Evolutionary conservation across 2,797 vertebrate species (phyloP), one percentile per base, ranked within the genome.

Genomic region (Falco biarmicus): DNA sequence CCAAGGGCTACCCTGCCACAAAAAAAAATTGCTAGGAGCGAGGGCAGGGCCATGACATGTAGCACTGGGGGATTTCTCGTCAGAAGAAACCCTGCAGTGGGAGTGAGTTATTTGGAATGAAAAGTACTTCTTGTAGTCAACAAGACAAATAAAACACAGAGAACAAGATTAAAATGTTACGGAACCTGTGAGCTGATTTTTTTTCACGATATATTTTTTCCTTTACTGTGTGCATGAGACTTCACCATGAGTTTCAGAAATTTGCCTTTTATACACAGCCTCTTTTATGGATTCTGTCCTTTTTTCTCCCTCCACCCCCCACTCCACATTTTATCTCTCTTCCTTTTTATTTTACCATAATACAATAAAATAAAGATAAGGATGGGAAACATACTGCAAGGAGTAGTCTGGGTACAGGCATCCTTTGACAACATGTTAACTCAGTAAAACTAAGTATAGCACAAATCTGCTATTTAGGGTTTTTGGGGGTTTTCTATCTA

Each of bases 11-110:
- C 11, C 6, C 11, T 51, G 29, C 5, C n/a, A 71, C 5, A 17
- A 47, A 63, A 82, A 83, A 34, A 21, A 47, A 39, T 18, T 64
- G 13, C 28, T 13, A 34, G 24, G 29, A 53, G 11, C 1, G 2
- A 70, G 14, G 28, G 32, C 17, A 74, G 6, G 4, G 21, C n/a
- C 2, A 2, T 22, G 24, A 2, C 25, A 32, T 41, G 8, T 1
- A 10, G 13, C 5, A 7, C 6, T 16, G 18, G 0, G 0, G 4
- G 13, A 20, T 20, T 53, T 6, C 59, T 77, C 4, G 0, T 37
- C 9, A 37, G 15, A 4, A 77, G 41, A 89, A 89, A 48, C 9
- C 0, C 32, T 56, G 5, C 15, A 56, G 22, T 1, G 0, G 5
- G 3, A 34, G 29, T 28, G 26, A 73, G 7, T 54, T 76, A 45